Conservation (phyloP, 1,140 invertebrate genomes). For the Sarcophaga peregrina region DNA sequence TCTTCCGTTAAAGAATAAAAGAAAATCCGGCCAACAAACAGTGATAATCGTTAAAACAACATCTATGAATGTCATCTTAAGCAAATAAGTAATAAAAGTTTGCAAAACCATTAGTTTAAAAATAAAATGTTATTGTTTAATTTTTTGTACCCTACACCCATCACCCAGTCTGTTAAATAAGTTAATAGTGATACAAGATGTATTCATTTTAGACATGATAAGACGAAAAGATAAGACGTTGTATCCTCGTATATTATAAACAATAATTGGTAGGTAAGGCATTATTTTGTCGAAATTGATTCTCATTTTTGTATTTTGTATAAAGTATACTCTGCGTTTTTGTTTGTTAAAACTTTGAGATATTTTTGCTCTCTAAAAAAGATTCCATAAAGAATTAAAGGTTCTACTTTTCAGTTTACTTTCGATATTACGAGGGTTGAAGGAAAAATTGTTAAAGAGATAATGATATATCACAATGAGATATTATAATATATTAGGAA, state of each 20-base stretch:
- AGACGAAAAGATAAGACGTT: too few species aligned
- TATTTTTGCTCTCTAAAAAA: background rate
- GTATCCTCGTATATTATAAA: too few species aligned
- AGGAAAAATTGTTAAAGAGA: background rate
- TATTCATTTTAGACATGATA: too few species aligned
- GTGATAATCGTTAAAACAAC: background rate
- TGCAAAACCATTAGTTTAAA: background rate
- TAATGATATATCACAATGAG: background rate
- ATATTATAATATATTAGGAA: too few species aligned
- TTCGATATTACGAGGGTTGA: background rate
- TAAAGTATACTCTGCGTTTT: too few species aligned
- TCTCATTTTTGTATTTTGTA: background rate
- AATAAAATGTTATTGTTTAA: too few species aligned
- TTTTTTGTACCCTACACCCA: too few species aligned
- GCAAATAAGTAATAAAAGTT: background rate
- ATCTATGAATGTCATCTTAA: conserved; percentile 18
- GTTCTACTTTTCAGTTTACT: background rate
- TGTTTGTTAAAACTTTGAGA: background rate
- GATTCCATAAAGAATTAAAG: background rate
- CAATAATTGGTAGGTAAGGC: too few species aligned
- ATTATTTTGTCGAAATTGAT: background rate
- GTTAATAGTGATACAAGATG: too few species aligned
- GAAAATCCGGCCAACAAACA: too few species aligned
- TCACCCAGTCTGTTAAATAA: too few species aligned
- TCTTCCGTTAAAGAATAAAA: too few species aligned